A percentile compares a stretch with the other conserved stretches of the same genome.
phyloP scores from a whole-genome alignment of 1,140 invertebrate species.

The Eriocheir sinensis region DNA sequence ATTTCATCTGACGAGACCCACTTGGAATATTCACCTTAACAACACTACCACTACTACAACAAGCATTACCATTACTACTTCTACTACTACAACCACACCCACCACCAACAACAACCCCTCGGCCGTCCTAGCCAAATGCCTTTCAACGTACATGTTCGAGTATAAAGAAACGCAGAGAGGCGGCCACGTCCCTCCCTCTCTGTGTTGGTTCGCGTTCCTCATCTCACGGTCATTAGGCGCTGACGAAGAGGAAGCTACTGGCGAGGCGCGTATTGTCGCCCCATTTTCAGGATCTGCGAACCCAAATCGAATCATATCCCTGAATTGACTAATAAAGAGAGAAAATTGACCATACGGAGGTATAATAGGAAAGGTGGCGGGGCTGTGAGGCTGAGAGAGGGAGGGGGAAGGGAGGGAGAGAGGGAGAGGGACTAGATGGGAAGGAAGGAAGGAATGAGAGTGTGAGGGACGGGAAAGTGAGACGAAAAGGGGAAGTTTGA shows the following conservation, averaged over 20 bases:
- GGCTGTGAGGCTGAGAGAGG: background rate
- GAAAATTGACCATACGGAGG: conserved; percentile 70
- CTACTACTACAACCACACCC: too few species aligned
- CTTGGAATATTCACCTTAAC: too few species aligned
- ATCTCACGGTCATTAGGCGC: conserved; percentile 35
- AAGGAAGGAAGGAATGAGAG: background rate
- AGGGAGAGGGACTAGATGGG: background rate
- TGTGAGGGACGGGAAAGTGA: background rate
- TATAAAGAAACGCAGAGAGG: too few species aligned
- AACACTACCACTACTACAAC: too few species aligned
- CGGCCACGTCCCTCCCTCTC: too few species aligned
- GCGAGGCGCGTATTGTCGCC: conserved; percentile 63
- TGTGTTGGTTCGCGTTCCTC: background rate
- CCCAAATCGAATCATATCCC: conserved; percentile 72
- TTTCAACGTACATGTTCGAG: too few species aligned
- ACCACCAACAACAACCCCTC: too few species aligned
- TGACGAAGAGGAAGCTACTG: conserved; percentile 41
- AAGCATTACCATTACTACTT: too few species aligned
- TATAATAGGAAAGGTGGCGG: conserved; percentile 50
- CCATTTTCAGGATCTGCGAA: conserved; percentile 55
- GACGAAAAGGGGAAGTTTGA: background rate
- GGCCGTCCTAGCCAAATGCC: too few species aligned
- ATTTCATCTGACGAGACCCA: too few species aligned
- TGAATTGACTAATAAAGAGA: conserved; percentile 71
- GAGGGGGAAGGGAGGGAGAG: background rate